Evolutionary conservation across 2,797 vertebrate genomes (phyloP), one percentile per base, ranked within the genome.

Genomic region (Eutrigla gurnardus): DNA sequence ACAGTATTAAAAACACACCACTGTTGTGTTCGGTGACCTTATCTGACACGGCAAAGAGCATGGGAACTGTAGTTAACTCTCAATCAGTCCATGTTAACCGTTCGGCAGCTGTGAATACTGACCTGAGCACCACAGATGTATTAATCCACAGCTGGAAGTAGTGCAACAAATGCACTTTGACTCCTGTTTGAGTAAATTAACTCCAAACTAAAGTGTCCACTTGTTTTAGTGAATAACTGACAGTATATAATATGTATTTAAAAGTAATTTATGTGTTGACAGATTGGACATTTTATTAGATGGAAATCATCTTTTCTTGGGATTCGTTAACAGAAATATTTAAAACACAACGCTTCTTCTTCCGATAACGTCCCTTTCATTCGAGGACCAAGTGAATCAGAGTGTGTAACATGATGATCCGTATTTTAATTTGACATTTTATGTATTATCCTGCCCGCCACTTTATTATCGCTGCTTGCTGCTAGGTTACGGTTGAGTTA

Each of bases 401-500:
- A 65, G 1, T 65, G n/a, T 65, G 6, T 67, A 17, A 32, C 60
- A 3, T 3, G 25, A 25, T 25, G 25, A 25, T 25, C 25, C 25
- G 2, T 25, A 25, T 25, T 25, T 25, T 69, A 25, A 11, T 33
- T 53, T 67, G 59, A 62, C 39, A 50, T 37, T 46, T 73, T 49
- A 61, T 77, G 72, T 55, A 65, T 40, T 74, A 40, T 78, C 37
- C 65, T 65, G 61, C 42, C 55, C 65, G 78, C n/a, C 71, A 79
- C 66, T 75, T 80, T 81, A 81, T 72, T 67, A 69, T 76, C 43
- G 32, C 70, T 60, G 54, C 62, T 67, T 42, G 58, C n/a, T n/a
- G n/a, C n/a, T 37, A 64, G 62, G 32, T 80, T 70, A 63, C 6
- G 12, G 3, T 57, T 40, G 4, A 14, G 49, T 70, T 73, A 42